These are phyloP conservation scores for Cercopithecus mona DNA, from an alignment of 2,113 vertebrate genomes.

Conservation along the genomic window DNA sequence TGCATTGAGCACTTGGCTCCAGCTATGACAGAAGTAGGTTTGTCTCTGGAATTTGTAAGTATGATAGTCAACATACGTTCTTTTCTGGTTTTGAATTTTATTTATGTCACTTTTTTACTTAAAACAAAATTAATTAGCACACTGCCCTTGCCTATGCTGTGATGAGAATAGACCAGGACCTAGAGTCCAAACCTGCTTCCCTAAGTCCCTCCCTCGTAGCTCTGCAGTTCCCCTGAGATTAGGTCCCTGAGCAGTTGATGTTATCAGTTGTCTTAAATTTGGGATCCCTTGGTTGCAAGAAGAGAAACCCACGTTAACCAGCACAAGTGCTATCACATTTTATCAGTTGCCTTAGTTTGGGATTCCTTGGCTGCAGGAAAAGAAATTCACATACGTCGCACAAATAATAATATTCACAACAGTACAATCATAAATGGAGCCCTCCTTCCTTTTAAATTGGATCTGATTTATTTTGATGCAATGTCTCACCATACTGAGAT, in stretches of 20 bases:
- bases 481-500: background rate
- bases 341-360: background rate
- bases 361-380: background rate
- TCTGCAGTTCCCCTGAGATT: no score
- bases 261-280: background rate
- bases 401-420: background rate
- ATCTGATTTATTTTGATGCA: conserved; percentile 9
- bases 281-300: background rate
- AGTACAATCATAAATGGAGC: background rate
- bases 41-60: background rate
- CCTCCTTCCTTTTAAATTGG: background rate
- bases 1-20: background rate
- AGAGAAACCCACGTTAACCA: background rate
- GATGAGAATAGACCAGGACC: background rate
- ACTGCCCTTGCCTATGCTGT: background rate
- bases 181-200: background rate
- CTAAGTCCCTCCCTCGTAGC: background rate
- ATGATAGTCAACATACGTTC: background rate
- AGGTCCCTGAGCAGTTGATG: background rate
- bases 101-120: background rate
- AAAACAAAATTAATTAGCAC: background rate
- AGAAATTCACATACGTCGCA: background rate
- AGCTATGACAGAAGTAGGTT: background rate
- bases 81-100: background rate
- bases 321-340: background rate